Percentiles rank a stretch among this genome's conserved stretches.
These are phyloP conservation scores for Acanthiza pusilla DNA, from an alignment of 2,797 vertebrate genomes.

Conservation along the genomic window DNA sequence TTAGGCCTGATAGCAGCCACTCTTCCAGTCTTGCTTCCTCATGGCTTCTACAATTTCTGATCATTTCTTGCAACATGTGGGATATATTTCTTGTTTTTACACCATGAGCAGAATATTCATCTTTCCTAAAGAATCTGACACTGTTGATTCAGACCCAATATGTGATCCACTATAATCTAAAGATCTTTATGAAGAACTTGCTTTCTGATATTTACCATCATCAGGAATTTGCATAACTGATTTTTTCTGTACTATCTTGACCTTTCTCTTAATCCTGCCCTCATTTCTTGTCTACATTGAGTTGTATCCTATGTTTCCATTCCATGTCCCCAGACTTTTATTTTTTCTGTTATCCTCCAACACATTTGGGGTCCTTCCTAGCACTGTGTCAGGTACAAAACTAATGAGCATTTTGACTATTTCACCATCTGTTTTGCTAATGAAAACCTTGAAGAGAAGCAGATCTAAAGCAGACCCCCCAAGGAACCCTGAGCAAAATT, in stretches of 20 bases:
- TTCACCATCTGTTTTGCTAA: constrained; percentile 42
- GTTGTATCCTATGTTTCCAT: not conserved
- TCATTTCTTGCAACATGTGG: not conserved
- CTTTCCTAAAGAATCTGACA: not conserved
- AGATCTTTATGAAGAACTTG: not conserved
- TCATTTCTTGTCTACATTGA: not conserved
- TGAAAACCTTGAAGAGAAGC: constrained; percentile 25
- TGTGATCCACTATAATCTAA: not conserved
- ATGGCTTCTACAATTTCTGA: not conserved
- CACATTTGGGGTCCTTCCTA: not conserved
- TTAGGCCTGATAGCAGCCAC: not conserved
- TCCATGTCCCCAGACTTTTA: not conserved
- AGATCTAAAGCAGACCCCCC: constrained; percentile 10
- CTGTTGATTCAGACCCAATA: not conserved
- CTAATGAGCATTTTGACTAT: constrained; percentile 34
- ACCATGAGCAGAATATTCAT: not conserved
- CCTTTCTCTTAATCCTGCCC: not conserved
- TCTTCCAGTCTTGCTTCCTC: not conserved
- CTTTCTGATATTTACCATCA: not conserved
- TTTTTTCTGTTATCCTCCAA: not conserved
- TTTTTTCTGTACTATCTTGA: not conserved
- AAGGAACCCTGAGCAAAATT: not conserved
- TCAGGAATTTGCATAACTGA: not conserved
- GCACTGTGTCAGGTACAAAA: not conserved
- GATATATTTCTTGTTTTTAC: not conserved